Evolutionary conservation across 2,888 invertebrate genomes (phyloP), one percentile per base, ranked within the genome.

Genomic region (Blastobasis lacticolella): DNA sequence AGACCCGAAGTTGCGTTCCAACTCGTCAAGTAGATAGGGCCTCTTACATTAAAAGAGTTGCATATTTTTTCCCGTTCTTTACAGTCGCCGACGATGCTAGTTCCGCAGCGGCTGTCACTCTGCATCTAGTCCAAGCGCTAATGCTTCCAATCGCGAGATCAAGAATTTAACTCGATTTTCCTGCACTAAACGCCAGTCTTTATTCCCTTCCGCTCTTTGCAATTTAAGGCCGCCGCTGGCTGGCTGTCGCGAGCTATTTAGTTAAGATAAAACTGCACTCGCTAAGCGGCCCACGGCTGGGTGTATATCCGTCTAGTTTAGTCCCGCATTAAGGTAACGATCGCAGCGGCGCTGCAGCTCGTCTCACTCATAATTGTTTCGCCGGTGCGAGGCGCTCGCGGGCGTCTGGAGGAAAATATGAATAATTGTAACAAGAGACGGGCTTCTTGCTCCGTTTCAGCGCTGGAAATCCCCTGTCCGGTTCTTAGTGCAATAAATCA

Each of bases 281-380:
- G 64, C 63, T 67, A 68, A 51, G 51, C 66, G 61, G 65, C 60
- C 38, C 10, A 4, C 9, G 23, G 23, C 9, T 41, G 6, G 23
- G 23, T 23, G 58, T 66, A 64, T 67, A 72, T 75, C 75, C 69
- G 72, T 78, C 72, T 73, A 71, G 70, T 73, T 75, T 72, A 78
- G 69, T 64, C 69, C 61, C 70, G 65, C 71, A 73, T 75, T 76
- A 76, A 66, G 56, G 68, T 69, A 73, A 75, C 71, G 73, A 71
- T 69, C 63, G 65, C 55, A 54, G 59, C 62, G 56, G 56, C 52
- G 50, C 36, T 6, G 37, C 37, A 41, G 40, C 42, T 50, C 37
- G 9, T 10, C 53, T 44, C 46, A 42, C 9, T 41, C 49, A 52
- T 52, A 52, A 52, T 52, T 52, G 49, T 52, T 52, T 52, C 49